phyloP scores from a whole-genome alignment of 2,888 invertebrate species.

The Pardosa pseudoannulata region DNA sequence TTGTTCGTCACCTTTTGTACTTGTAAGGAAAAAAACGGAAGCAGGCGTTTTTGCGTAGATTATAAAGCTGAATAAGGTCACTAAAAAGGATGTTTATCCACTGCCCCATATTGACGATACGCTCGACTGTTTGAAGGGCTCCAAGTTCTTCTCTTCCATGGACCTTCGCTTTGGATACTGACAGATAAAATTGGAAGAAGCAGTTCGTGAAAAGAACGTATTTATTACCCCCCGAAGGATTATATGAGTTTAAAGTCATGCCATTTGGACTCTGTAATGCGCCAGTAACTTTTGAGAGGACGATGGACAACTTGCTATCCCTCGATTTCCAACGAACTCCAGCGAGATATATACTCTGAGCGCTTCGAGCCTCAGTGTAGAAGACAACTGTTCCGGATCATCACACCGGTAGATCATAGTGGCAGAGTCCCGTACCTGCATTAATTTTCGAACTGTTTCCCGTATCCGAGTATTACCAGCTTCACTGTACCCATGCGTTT shows the following conservation, averaged over 20 bases:
- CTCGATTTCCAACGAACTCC: no score
- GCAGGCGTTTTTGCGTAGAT: background rate
- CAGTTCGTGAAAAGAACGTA: conserved; percentile 74
- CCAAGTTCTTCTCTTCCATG: background rate
- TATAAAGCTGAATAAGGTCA: background rate
- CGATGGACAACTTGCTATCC: conserved; percentile 74
- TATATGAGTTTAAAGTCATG: conserved; percentile 75
- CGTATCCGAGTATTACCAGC: no score
- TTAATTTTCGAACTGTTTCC: no score
- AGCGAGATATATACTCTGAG: no score
- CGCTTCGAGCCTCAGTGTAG: no score
- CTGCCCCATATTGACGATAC: no score
- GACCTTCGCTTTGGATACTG: background rate
- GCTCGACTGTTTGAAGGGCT: background rate
- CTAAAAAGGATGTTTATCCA: background rate
- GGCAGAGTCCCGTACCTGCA: no score
- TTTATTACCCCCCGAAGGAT: conserved; percentile 73
- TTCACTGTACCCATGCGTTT: no score
- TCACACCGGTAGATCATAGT: no score
- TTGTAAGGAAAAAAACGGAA: conserved; percentile 9
- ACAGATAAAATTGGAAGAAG: background rate
- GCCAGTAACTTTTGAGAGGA: conserved; percentile 74
- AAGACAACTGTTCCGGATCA: no score
- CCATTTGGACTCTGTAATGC: conserved; percentile 75
- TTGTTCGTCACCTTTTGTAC: background rate